A percentile compares a stretch with the other conserved stretches of the same genome.
Evolutionary conservation across 1,140 invertebrate genomes (phyloP).

Genomic region (Pseudobourletiella spinata): DNA sequence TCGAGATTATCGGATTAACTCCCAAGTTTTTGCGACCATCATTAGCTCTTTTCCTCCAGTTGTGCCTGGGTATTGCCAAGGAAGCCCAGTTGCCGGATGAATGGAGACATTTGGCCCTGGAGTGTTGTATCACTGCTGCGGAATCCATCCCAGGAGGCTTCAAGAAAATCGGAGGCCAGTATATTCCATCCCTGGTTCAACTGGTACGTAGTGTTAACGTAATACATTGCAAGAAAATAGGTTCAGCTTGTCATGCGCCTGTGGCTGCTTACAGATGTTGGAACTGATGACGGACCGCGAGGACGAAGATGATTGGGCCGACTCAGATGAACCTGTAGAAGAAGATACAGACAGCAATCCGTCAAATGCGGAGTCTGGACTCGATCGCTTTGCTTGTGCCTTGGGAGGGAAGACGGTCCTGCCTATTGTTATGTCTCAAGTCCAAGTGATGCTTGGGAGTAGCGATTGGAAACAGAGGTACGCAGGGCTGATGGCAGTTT

Average conservation of each 20-base stretch:
- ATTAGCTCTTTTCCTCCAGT: slow-evolving; percentile 73
- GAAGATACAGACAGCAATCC: slow-evolving; percentile 88
- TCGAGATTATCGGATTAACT: slow-evolving; percentile 84
- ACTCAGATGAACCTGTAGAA: slow-evolving; percentile 65
- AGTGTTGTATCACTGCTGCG: slow-evolving; percentile 86
- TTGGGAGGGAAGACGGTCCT: slow-evolving; percentile 92
- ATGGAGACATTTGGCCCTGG: slow-evolving; percentile 83
- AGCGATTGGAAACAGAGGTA: slow-evolving; percentile 77
- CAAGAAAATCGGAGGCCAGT: slow-evolving; percentile 72
- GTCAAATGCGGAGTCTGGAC: slow-evolving; percentile 88
- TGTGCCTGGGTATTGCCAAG: slow-evolving; percentile 56
- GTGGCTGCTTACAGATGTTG: slow-evolving; percentile 59
- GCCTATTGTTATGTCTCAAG: slow-evolving; percentile 72
- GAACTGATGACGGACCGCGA: slow-evolving; percentile 97
- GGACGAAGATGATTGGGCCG: slow-evolving; percentile 78
- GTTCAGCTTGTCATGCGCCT: slow-evolving; percentile 8
- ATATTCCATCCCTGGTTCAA: slow-evolving; percentile 50
- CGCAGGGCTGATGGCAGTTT: slow-evolving; percentile 96
- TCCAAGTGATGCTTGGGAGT: slow-evolving; percentile 78
- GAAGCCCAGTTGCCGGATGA: slow-evolving; percentile 16
- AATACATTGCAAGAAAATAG: background rate
- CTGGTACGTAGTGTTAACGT: slow-evolving; percentile 14
- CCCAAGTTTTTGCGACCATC: slow-evolving; percentile 87
- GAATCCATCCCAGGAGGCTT: slow-evolving; percentile 95
- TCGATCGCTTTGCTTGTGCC: slow-evolving; percentile 92